Percentiles rank a stretch among this genome's conserved stretches.
Conservation (phyloP, 2,113 vertebrate genomes). For the Coptodon bakossiorum region DNA sequence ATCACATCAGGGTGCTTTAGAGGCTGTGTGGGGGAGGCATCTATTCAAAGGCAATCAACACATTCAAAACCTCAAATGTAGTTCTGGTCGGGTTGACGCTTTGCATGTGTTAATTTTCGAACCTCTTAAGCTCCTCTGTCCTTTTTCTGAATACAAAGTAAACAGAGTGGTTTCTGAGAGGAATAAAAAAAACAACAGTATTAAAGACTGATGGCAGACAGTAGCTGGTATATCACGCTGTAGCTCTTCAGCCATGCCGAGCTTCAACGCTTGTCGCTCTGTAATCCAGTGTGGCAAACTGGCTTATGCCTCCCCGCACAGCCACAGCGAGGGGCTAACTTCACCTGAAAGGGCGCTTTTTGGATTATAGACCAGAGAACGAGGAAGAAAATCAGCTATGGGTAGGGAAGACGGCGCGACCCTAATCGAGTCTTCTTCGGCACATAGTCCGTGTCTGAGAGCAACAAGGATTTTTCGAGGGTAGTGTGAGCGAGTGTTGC, state of each 20-base stretch:
- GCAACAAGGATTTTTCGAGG: background rate
- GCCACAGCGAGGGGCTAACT: background rate
- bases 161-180: background rate
- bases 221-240: background rate
- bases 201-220: background rate
- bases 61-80: background rate
- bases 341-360: conserved; percentile 10
- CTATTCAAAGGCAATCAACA: conserved; percentile 27
- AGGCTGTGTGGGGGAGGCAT: background rate
- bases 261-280: background rate
- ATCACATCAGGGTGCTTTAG: conserved; percentile 5
- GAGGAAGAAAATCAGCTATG: background rate
- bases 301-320: conserved; percentile 3
- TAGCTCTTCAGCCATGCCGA: background rate
- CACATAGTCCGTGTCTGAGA: background rate
- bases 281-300: conserved; percentile 42
- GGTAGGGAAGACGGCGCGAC: background rate
- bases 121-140: background rate
- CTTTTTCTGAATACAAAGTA: background rate
- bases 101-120: conserved; percentile 6
- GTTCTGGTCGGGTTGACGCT: background rate
- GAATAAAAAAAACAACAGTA: background rate
- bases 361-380: conserved; percentile 5
- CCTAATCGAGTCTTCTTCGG: conserved; percentile 12
- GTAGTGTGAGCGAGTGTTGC: background rate